These are phyloP conservation scores for Homalodisca vitripennis DNA, from an alignment of 1,140 invertebrate species.

Conservation along the genomic window DNA sequence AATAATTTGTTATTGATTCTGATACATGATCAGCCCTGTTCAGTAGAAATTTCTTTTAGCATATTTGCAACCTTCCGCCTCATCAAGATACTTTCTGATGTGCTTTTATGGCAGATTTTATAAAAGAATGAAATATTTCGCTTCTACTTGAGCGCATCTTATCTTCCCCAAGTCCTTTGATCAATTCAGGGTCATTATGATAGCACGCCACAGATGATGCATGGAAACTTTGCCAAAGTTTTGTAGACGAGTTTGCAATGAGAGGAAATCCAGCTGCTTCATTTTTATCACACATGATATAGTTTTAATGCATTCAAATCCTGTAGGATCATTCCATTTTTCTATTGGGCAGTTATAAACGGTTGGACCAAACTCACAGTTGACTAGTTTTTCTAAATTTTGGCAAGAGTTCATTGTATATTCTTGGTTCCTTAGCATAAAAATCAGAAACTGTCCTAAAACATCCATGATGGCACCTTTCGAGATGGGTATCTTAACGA, in stretches of 20 bases:
- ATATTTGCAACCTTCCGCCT: neutral
- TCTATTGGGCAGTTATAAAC: neutral
- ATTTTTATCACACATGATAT: slow-evolving; percentile 9
- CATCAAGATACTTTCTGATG: neutral
- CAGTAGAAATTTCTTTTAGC: neutral
- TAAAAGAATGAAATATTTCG: neutral
- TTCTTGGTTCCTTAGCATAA: slow-evolving; percentile 46
- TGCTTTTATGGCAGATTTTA: neutral
- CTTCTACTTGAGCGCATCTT: neutral
- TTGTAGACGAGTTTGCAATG: neutral
- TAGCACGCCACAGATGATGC: neutral
- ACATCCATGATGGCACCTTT: slow-evolving; percentile 41
- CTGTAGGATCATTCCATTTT: neutral
- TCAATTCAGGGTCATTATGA: neutral
- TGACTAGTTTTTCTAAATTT: neutral
- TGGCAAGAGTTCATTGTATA: neutral
- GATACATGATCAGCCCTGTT: neutral
- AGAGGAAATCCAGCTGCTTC: neutral
- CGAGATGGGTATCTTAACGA: neutral
- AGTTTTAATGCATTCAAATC: neutral
- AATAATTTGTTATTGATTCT: neutral
- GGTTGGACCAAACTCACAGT: neutral
- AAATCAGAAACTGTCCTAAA: slow-evolving; percentile 48
- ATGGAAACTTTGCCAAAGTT: slow-evolving; percentile 16
- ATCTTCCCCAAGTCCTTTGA: neutral